Evolutionary conservation across 2,113 vertebrate genomes (phyloP).

Genomic region (Zingel zingel): DNA sequence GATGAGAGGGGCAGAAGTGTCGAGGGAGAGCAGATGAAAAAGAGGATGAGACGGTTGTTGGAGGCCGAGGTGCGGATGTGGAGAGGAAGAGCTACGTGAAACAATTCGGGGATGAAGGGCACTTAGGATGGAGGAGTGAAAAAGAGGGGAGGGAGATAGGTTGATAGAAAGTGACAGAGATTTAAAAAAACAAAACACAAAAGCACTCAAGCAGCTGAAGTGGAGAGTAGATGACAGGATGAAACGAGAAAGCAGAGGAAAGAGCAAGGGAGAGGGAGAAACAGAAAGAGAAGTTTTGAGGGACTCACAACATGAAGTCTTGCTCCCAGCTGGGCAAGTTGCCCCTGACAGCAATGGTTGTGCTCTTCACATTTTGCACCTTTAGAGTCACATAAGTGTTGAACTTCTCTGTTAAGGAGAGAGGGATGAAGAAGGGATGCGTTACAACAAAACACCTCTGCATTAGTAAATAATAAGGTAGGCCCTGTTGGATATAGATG

Average conservation of each 20-base stretch:
- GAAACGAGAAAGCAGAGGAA: conserved; percentile 28
- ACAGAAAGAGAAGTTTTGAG: conserved; percentile 24
- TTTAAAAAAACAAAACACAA: conserved; percentile 19
- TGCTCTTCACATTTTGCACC: conserved; percentile 99
- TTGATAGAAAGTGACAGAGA: conserved; percentile 21
- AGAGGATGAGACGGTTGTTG: conserved; percentile 43
- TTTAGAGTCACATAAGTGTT: conserved; percentile 99
- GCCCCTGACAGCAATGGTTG: conserved; percentile 94
- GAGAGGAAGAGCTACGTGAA: conserved; percentile 50
- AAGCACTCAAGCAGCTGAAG: conserved; percentile 41
- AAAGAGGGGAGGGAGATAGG: conserved; percentile 30
- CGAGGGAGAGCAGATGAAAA: conserved; percentile 58
- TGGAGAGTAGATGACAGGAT: conserved; percentile 27
- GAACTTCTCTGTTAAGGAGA: conserved; percentile 90
- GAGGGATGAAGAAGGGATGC: conserved; percentile 12
- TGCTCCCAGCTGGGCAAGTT: conserved; percentile 98
- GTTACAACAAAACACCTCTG: not conserved
- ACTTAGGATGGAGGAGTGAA: conserved; percentile 45
- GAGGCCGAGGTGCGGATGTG: conserved; percentile 24
- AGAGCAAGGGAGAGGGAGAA: conserved; percentile 9
- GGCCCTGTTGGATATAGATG: not conserved
- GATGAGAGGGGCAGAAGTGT: conserved; percentile 50
- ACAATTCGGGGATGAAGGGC: conserved; percentile 57
- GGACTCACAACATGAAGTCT: conserved; percentile 99
- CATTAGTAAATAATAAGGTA: not conserved